Evolutionary conservation across 2,888 invertebrate genomes (phyloP), one percentile per base, ranked within the genome.

Genomic region (Perdita meconis): DNA sequence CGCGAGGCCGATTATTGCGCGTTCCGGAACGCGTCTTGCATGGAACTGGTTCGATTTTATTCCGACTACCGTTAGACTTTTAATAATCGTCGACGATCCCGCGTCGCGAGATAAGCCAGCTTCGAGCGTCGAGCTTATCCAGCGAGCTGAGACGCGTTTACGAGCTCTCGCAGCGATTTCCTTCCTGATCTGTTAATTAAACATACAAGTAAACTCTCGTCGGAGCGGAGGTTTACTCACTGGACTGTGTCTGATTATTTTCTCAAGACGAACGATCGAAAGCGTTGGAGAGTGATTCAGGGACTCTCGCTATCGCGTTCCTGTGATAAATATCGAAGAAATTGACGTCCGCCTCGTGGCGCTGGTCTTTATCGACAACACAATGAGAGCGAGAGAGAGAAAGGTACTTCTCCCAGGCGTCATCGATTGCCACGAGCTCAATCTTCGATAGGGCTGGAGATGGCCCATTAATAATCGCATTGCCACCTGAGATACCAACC

Each of bases 271-370:
- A n/a, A n/a, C n/a, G n/a, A 30, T 30, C 30, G 30, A 30, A 6
- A 30, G 30, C 2, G 30, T 30, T 30, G 3, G 6, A 30, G 30
- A 30, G 30, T n/a, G n/a, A n/a, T n/a, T n/a, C n/a, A n/a, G n/a
- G n/a, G 6, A 30, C 6, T 30, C 3, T 30, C 30, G 2, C 6
- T 6, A 4, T 30, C 30, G 3, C 6, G 2, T 6, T 30, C 6
- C 6, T 30, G 30, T 30, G 6, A 30, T 30, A 47, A 19, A 19
- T 19, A 47, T 16, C 19, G 10, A 47, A 47, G 19, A 3, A 67
- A 79, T 81, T 73, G 30, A 72, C 72, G 22, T 12, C 3, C 47
- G 36, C n/a, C 24, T 16, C 3, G 44, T 19, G 36, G 16, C 47
- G 22, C 16, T 47, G 16, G 47, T 19, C 16, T 10, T 19, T 19